Evolutionary conservation across 2,888 invertebrate species (phyloP).

Genomic region (Palloptera scutellata): DNA sequence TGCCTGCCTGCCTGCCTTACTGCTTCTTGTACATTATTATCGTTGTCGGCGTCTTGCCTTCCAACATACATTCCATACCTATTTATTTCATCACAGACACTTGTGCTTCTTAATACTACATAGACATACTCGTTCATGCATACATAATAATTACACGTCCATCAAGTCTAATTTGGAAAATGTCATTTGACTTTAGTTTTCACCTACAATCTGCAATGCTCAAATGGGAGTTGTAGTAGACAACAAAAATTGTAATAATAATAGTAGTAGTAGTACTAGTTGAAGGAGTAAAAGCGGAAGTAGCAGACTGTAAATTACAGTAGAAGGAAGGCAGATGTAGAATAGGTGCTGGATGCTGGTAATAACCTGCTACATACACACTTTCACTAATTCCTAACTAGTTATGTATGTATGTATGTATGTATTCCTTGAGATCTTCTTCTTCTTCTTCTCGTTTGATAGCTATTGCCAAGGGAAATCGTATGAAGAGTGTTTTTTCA

Average conservation of each 20-base stretch:
- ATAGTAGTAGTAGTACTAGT: not conserved
- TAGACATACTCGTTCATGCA: too few species aligned
- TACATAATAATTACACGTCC: conserved; percentile 28
- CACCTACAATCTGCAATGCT: conserved; percentile 1
- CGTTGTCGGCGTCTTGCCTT: too few species aligned
- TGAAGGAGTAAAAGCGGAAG: not conserved
- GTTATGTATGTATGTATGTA: conserved; percentile 28
- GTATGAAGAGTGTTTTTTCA: too few species aligned
- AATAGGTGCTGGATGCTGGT: conserved; percentile 3
- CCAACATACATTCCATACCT: too few species aligned
- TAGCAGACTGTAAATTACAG: conserved; percentile 5
- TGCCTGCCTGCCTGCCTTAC: too few species aligned
- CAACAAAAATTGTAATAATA: not conserved
- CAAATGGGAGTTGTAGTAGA: not conserved
- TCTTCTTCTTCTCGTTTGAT: conserved; percentile 6
- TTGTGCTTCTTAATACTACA: too few species aligned
- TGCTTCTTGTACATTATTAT: too few species aligned
- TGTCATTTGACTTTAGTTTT: conserved; percentile 18
- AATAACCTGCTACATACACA: conserved; percentile 7
- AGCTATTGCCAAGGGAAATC: too few species aligned
- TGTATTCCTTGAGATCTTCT: conserved; percentile 23
- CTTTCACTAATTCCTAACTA: conserved; percentile 23
- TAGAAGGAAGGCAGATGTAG: not conserved
- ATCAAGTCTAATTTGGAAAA: conserved; percentile 29
- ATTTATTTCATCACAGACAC: too few species aligned